Conservation (phyloP, 1,140 invertebrate species). For the Zaprionus kolodkinae region DNA sequence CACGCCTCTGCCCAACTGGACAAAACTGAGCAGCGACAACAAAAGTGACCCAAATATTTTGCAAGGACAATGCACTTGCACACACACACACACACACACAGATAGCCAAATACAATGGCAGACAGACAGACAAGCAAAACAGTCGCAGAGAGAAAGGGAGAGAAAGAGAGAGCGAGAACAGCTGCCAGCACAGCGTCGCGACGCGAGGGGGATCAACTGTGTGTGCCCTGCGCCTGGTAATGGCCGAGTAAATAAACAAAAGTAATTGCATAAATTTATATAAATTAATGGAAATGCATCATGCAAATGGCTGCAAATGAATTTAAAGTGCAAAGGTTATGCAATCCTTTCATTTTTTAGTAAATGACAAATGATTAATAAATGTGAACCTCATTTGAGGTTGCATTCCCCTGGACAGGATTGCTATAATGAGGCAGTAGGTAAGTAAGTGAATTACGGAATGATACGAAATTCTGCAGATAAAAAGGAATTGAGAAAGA, state of each 20-base stretch:
- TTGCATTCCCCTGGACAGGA: background rate
- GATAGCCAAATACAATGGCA: background rate
- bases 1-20: constrained; percentile 6
- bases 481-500: too few species aligned
- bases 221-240: constrained; percentile 15
- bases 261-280: constrained; percentile 82
- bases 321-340: constrained; percentile 72
- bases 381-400: constrained; percentile 19
- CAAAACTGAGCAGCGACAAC: constrained; percentile 74
- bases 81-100: constrained; percentile 33
- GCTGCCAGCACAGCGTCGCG: constrained; percentile 20
- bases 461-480: background rate
- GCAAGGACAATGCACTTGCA: constrained; percentile 78
- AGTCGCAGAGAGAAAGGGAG: constrained; percentile 15
- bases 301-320: constrained; percentile 63
- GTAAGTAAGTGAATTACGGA: background rate
- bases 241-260: constrained; percentile 79
- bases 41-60: constrained; percentile 81
- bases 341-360: constrained; percentile 30
- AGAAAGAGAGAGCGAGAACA: constrained; percentile 29
- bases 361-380: constrained; percentile 17
- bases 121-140: constrained; percentile 22
- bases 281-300: constrained; percentile 80
- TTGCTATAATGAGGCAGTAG: background rate
- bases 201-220: background rate